Percentiles rank a stretch among this genome's conserved stretches.
Conservation (phyloP, 2,888 invertebrate species). For the Caenorhabditis uteleia region DNA sequence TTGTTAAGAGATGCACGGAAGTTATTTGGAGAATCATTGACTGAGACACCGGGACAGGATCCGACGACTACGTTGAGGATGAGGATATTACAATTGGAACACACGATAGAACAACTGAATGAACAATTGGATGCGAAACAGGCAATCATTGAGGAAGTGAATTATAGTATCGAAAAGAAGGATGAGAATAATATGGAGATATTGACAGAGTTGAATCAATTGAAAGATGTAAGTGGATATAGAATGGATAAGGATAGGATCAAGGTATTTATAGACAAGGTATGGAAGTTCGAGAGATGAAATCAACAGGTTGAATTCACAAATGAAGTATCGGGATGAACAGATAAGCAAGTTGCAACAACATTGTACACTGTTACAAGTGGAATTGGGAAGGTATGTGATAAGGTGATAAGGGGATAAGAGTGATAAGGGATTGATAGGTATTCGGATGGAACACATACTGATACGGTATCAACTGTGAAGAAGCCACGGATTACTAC, state of each 20-base stretch:
- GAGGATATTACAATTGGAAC: slow-evolving; percentile 57
- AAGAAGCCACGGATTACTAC: slow-evolving; percentile 12
- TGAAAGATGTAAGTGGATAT: slow-evolving; percentile 43
- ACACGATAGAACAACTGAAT: slow-evolving; percentile 29
- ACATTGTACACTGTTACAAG: slow-evolving; percentile 62
- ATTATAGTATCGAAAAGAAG: slow-evolving; percentile 31
- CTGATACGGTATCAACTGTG: background rate
- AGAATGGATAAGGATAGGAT: too few species aligned
- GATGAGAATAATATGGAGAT: slow-evolving; percentile 37
- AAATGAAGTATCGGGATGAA: slow-evolving; percentile 62
- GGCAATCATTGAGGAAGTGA: slow-evolving; percentile 15
- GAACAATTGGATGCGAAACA: background rate
- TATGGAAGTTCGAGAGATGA: slow-evolving; percentile 56
- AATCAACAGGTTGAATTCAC: slow-evolving; percentile 51
- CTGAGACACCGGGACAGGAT: slow-evolving; percentile 39
- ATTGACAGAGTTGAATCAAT: slow-evolving; percentile 30
- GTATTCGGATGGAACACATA: slow-evolving; percentile 23
- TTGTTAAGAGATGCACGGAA: slow-evolving; percentile 29
- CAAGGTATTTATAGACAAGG: slow-evolving; percentile 33
- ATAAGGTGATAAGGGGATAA: too few species aligned
- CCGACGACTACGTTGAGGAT: slow-evolving; percentile 51
- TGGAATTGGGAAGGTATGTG: slow-evolving; percentile 42
- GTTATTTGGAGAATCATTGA: slow-evolving; percentile 40
- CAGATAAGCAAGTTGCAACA: slow-evolving; percentile 60
- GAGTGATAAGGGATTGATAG: too few species aligned